These are phyloP conservation scores for Pseudochromis fuscus DNA, from an alignment of 2,797 vertebrate species.

Conservation along the genomic window DNA sequence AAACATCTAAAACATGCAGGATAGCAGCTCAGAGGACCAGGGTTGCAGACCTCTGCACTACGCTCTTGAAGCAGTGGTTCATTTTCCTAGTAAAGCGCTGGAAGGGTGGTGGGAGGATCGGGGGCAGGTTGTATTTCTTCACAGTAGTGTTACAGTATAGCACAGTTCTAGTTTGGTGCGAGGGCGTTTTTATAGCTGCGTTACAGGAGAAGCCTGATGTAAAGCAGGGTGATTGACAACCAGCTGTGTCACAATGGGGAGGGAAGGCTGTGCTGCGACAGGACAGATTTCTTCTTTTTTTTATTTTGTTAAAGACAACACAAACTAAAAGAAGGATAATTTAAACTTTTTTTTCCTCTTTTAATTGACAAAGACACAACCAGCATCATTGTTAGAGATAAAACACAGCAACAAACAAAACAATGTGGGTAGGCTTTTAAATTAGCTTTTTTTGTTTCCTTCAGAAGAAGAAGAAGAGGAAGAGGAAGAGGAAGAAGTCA, in stretches of 20 bases:
- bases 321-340: slow-evolving; percentile 58
- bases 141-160: slow-evolving; percentile 75
- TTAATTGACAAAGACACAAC: slow-evolving; percentile 55
- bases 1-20: too few relatives aligned
- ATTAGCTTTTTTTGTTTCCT: slow-evolving; percentile 23
- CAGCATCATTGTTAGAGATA: slow-evolving; percentile 53
- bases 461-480: too few relatives aligned
- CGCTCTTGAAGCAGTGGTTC: slow-evolving; percentile 72
- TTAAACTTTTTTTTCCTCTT: slow-evolving; percentile 28
- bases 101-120: slow-evolving; percentile 29
- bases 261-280: slow-evolving; percentile 36
- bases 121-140: slow-evolving; percentile 61
- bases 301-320: slow-evolving; percentile 66
- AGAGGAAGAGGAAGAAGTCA: slow-evolving; percentile 75
- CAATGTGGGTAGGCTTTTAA: slow-evolving; percentile 51
- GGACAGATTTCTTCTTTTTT: slow-evolving; percentile 42
- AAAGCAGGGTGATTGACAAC: slow-evolving; percentile 48
- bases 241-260: slow-evolving; percentile 36
- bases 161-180: slow-evolving; percentile 65
- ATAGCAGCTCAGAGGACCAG: too few relatives aligned
- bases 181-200: slow-evolving; percentile 47
- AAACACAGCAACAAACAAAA: slow-evolving; percentile 57
- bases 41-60: too few relatives aligned
- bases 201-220: slow-evolving; percentile 47
- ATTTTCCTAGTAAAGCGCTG: slow-evolving; percentile 48